Percentiles rank a stretch among this genome's conserved stretches.
phyloP scores from a whole-genome alignment of 2,797 vertebrate genomes.

The Pterois miles region DNA sequence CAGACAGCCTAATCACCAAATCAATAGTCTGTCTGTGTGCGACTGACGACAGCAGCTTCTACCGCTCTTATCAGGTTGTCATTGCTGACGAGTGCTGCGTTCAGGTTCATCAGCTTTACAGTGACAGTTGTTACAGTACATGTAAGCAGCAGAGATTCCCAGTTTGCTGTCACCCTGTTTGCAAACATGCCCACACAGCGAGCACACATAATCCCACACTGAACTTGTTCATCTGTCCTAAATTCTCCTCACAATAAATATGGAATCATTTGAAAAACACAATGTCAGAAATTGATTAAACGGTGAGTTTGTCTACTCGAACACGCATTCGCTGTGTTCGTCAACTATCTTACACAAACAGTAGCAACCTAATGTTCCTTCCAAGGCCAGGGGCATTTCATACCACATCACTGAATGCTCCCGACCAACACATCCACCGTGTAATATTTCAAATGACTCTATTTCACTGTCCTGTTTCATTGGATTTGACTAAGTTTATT shows the following conservation, averaged over 20 bases:
- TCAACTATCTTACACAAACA: background rate
- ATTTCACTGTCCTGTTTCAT: background rate
- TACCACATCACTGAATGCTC: background rate
- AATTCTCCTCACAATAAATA: background rate
- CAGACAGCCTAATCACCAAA: conserved; percentile 72
- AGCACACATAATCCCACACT: background rate
- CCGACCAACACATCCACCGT: background rate
- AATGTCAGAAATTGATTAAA: background rate
- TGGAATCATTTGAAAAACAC: background rate
- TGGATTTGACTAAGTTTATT: background rate
- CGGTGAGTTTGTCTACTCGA: background rate
- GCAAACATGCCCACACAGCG: background rate
- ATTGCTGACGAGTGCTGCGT: conserved; percentile 33
- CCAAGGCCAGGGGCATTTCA: background rate
- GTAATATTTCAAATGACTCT: background rate
- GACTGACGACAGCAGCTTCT: conserved; percentile 46
- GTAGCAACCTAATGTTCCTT: background rate
- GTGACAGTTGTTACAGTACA: background rate
- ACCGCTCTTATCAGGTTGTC: conserved; percentile 48
- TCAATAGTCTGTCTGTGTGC: conserved; percentile 71
- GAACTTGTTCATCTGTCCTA: background rate
- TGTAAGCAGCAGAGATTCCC: background rate
- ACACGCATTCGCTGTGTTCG: background rate
- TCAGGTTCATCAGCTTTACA: conserved; percentile 24
- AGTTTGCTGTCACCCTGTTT: background rate